Evolutionary conservation across 2,113 vertebrate genomes (phyloP).

Genomic region (Megaceryle torquata): DNA sequence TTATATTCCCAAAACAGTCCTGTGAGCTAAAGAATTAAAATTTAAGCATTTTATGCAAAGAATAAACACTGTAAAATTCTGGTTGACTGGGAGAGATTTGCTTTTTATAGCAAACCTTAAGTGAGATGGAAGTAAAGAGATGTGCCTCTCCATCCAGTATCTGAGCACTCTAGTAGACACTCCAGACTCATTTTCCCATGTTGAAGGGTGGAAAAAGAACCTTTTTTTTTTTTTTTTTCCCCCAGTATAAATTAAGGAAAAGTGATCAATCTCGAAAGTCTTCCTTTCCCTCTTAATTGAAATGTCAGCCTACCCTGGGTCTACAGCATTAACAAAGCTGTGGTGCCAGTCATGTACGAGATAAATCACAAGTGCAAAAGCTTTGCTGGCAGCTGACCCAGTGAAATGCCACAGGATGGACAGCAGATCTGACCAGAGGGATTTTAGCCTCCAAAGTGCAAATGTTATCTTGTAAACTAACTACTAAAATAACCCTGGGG

Average conservation of each 20-base stretch:
- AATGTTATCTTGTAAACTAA: not conserved
- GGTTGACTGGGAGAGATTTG: not conserved
- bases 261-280: not conserved
- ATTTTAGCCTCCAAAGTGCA: not conserved
- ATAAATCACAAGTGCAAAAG: not conserved
- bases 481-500: not conserved
- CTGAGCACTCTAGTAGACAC: not conserved
- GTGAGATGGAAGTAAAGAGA: not conserved
- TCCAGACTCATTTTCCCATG: not conserved
- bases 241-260: not conserved
- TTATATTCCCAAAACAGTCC: not conserved
- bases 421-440: not conserved
- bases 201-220: not conserved
- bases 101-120: not conserved
- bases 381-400: not conserved
- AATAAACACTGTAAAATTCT: not conserved
- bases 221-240: not conserved
- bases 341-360: accelerated
- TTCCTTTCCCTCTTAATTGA: not conserved
- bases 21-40: not conserved
- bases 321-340: not conserved
- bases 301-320: not conserved
- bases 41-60: not conserved
- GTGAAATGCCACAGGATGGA: not conserved
- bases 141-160: not conserved